Evolutionary conservation across 2,888 invertebrate genomes (phyloP), one percentile per base, ranked within the genome.

Genomic region (Laothoe populi): DNA sequence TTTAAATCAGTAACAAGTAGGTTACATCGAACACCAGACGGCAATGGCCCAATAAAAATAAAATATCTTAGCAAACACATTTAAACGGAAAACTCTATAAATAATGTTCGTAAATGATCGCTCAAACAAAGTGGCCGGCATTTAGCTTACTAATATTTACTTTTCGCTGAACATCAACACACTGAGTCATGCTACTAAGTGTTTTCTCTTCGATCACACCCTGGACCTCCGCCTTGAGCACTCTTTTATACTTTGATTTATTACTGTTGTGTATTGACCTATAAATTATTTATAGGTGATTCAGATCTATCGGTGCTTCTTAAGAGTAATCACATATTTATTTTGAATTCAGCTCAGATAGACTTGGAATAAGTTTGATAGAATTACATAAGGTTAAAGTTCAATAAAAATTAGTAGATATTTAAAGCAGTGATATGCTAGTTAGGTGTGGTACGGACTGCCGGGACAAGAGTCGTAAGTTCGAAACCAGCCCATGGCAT

Each of bases 71-170:
- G 57, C 45, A 38, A 40, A 57, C 45, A 48, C 58, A 58, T 49
- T 53, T 62, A 58, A 58, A 62, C 62, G 38, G 8, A 31, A 40
- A 46, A 53, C 67, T 66, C 66, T 72, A 77, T 75, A 78, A 81
- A 79, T 76, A 78, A 72, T 61, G n/a, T 66, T 66, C 66, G 77
- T 77, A 79, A 80, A 82, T 78, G 80, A 79, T 73, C 76, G 77
- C 72, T 82, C 75, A 80, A 82, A 79, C 78, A 79, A 79, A 83
- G 85, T 83, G 79, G 77, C 69, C 72, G 70, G 70, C 79, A 77
- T 82, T 81, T 78, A 75, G 74, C 73, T 68, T 68, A 71, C 72
- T 80, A 79, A 79, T 78, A 78, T 78, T 73, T 79, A 79, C 79
- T 80, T 81, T 84, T 77, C 75, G 73, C 74, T 77, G 70, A 77